Percentiles rank a stretch among this genome's conserved stretches.
Evolutionary conservation across 2,113 vertebrate species (phyloP).

Genomic region (Paradisaea rubra): DNA sequence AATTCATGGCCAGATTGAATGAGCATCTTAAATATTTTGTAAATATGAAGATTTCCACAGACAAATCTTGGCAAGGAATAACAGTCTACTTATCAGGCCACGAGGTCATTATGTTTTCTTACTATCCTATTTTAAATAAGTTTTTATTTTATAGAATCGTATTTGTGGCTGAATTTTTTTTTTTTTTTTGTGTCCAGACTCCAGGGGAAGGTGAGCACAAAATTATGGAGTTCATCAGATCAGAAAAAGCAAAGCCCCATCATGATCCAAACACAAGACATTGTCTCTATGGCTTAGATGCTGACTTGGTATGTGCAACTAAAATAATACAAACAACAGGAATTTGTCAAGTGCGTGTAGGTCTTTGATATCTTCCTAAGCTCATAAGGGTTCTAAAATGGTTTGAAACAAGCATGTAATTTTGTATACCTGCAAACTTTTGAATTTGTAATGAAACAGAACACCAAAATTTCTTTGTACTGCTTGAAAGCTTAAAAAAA

Average conservation of each 20-base stretch:
- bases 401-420: not conserved
- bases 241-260: constrained; percentile 82
- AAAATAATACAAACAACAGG: not conserved
- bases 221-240: constrained; percentile 99
- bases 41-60: constrained; percentile 92
- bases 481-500: not conserved
- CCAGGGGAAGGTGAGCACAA: constrained; percentile 98
- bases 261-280: constrained; percentile 95
- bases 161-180: not conserved
- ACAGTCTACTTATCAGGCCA: constrained; percentile 94
- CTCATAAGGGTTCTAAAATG: not conserved
- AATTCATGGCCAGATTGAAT: constrained; percentile 95
- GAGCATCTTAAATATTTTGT: constrained; percentile 98
- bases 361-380: not conserved
- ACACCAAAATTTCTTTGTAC: not conserved
- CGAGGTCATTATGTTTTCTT: constrained; percentile 79
- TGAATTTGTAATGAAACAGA: not conserved
- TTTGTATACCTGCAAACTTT: not conserved
- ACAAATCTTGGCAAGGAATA: constrained; percentile 92
- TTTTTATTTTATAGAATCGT: not conserved
- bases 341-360: not conserved
- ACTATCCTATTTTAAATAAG: not conserved
- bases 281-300: constrained; percentile 96
- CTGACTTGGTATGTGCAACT: constrained; percentile 87
- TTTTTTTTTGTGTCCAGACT: constrained; percentile 72